A percentile compares a stretch with the other conserved stretches of the same genome.
Evolutionary conservation across 2,797 vertebrate species (phyloP).

Genomic region (Cygnus olor): DNA sequence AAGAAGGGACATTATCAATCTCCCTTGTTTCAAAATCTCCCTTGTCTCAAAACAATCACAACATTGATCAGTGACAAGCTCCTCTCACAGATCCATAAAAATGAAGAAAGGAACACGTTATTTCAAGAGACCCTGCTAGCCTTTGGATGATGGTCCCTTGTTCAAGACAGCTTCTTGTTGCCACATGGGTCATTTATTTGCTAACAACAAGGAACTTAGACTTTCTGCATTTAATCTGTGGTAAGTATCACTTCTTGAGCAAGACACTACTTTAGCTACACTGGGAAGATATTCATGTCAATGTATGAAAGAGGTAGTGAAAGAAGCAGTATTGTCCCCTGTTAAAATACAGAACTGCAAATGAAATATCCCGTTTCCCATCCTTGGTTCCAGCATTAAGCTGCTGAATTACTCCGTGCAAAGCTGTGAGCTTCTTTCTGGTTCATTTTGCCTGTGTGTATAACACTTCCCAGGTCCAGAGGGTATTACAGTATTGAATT

Average conservation of each 20-base stretch:
- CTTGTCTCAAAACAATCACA: neutral
- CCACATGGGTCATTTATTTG: neutral
- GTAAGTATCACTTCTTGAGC: neutral
- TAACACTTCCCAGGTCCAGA: neutral
- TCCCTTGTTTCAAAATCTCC: neutral
- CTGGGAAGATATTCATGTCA: neutral
- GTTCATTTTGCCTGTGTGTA: rapidly evolving
- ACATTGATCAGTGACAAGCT: neutral
- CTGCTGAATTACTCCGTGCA: neutral
- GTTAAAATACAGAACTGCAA: neutral
- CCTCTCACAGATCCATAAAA: neutral
- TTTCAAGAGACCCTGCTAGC: neutral
- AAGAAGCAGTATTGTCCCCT: neutral
- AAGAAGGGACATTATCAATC: neutral
- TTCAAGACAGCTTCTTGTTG: neutral
- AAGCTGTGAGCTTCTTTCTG: neutral
- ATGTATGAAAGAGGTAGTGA: neutral
- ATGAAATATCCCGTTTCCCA: neutral
- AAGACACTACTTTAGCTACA: neutral
- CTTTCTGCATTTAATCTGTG: neutral
- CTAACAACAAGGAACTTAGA: neutral
- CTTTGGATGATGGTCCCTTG: neutral
- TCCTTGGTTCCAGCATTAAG: neutral
- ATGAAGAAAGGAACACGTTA: neutral
- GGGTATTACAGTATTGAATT: neutral